Evolutionary conservation across 2,113 vertebrate genomes (phyloP).

Genomic region (Callipepla squamata): DNA sequence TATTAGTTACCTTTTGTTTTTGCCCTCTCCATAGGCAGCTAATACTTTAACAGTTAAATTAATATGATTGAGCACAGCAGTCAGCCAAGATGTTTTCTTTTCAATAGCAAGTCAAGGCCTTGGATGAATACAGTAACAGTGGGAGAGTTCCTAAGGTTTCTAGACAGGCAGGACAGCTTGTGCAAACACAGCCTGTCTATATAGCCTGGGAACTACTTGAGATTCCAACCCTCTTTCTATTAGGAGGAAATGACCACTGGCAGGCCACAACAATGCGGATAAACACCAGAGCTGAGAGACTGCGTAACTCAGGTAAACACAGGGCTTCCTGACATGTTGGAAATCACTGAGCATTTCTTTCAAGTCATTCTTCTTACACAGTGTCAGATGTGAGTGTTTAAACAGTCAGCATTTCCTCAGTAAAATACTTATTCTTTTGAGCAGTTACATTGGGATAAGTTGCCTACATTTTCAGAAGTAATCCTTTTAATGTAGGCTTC

Average conservation of each 20-base stretch:
- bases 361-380: slow-evolving; percentile 70
- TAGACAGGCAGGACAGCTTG: slow-evolving; percentile 42
- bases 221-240: slow-evolving; percentile 56
- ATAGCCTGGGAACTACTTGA: slow-evolving; percentile 75
- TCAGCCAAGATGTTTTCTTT: background rate
- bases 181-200: slow-evolving; percentile 51
- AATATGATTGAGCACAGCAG: background rate
- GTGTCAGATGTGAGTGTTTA: slow-evolving; percentile 71
- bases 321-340: slow-evolving; percentile 71
- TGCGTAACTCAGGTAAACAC: slow-evolving; percentile 75
- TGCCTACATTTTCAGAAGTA: slow-evolving; percentile 19
- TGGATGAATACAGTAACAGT: background rate
- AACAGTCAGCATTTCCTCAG: slow-evolving; percentile 67
- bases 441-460: background rate
- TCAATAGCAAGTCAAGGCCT: background rate
- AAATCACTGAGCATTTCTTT: slow-evolving; percentile 63
- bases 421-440: slow-evolving; percentile 2
- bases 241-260: slow-evolving; percentile 75
- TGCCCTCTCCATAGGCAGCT: background rate
- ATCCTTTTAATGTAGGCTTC: background rate
- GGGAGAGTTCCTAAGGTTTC: slow-evolving; percentile 17
- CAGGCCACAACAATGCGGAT: slow-evolving; percentile 74
- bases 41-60: background rate
- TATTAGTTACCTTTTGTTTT: background rate
- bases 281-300: slow-evolving; percentile 67